Evolutionary conservation across 2,888 invertebrate species (phyloP), one percentile per base, ranked within the genome.

Genomic region (Synanthedon formicaeformis): DNA sequence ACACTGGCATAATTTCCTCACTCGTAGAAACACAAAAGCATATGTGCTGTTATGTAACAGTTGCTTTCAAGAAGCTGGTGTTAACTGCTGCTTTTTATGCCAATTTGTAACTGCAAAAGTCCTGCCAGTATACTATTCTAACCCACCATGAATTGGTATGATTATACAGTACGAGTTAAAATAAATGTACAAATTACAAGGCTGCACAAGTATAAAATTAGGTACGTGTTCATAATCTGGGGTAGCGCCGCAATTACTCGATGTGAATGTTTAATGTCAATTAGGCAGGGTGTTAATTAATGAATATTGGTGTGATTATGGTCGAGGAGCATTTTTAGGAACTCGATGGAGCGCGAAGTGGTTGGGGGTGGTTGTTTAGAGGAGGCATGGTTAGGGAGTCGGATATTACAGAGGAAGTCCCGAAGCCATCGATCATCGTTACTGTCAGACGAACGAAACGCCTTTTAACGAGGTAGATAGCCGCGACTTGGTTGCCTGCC

Each of bases 321-420:
- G 45, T 45, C 45, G n/a, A 14, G 45, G 45, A 45, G 45, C 6
- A 45, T 45, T 45, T 49, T 49, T 49, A 23, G 49, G 49, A 23
- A 14, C 23, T 49, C 23, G 23, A 49, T 49, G 49, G 53, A 53
- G 55, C 53, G 55, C 54, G 53, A 55, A 54, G 59, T 53, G 53
- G 54, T 58, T 34, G 10, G 51, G 55, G 62, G 59, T 54, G 60
- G 63, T 60, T 65, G 64, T 64, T 62, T 61, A 57, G 60, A 56
- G 57, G 59, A 57, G 55, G 58, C 51, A 56, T 58, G 57, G 54
- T 55, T 57, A 57, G 64, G 66, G 68, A 67, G 71, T 67, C 79
- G 79, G 79, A 80, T 80, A 80, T 79, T 80, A 78, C 74, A 65
- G 71, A 71, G 78, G 78, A 79, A 79, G 77, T 75, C 75, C 70